Percentiles rank a stretch among this genome's conserved stretches.
phyloP scores from a whole-genome alignment of 1,140 invertebrate species.

The Scylla paramamosain region DNA sequence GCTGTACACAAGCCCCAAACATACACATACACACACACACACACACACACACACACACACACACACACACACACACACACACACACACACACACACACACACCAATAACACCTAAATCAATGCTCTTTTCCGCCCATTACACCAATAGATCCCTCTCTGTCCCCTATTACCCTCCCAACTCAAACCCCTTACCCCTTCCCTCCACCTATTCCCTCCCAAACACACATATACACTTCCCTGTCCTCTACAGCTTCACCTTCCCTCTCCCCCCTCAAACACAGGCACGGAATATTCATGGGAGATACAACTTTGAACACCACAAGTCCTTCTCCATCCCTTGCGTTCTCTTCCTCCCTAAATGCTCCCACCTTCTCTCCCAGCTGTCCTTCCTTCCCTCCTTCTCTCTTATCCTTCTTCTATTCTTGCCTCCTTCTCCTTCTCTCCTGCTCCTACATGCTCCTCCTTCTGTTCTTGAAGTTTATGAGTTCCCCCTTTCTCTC shows the following conservation, averaged over 20 bases:
- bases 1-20: not conserved
- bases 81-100: not conserved
- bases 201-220: not conserved
- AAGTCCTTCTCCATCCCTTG: no score
- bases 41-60: not conserved
- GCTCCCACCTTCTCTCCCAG: no score
- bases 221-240: not conserved
- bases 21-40: not conserved
- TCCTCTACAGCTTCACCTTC: not conserved
- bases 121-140: no score
- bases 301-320: not conserved
- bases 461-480: no score
- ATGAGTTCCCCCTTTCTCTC: no score
- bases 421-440: no score
- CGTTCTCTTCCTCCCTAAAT: no score
- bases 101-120: not conserved
- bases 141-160: no score
- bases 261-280: not conserved
- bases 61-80: not conserved
- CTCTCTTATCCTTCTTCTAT: no score
- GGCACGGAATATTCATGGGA: not conserved
- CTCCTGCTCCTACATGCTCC: no score
- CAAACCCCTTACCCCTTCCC: not conserved
- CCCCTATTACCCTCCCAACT: no score
- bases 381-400: no score